These are phyloP conservation scores for Nineta flava DNA, from an alignment of 2,888 invertebrate genomes.

Conservation along the genomic window DNA sequence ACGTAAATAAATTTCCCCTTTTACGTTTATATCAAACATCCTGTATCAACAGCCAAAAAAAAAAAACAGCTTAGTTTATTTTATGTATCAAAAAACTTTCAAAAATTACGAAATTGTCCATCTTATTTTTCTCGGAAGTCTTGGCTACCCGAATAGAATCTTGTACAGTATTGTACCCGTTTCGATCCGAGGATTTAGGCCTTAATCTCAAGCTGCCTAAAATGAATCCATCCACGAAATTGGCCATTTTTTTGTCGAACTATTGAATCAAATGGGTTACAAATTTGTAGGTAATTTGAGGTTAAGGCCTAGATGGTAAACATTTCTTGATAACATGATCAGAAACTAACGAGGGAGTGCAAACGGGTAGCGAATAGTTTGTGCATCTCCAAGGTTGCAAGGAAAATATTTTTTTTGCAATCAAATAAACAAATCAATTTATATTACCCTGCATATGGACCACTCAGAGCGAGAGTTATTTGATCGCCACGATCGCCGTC, in stretches of 20 bases:
- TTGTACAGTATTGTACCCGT: too few relatives aligned
- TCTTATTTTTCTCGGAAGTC: background rate
- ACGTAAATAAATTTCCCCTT: slow-evolving; percentile 42
- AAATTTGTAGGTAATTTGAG: too few relatives aligned
- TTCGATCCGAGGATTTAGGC: too few relatives aligned
- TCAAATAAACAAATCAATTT: slow-evolving; percentile 3
- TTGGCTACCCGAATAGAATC: too few relatives aligned
- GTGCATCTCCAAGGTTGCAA: background rate
- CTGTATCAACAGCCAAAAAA: slow-evolving; percentile 24
- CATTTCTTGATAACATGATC: too few relatives aligned
- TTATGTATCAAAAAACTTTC: background rate
- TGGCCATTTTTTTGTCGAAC: too few relatives aligned
- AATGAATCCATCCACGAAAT: too few relatives aligned
- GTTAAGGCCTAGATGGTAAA: too few relatives aligned
- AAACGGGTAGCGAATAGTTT: too few relatives aligned
- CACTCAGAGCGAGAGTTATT: slow-evolving; percentile 53
- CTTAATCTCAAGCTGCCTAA: too few relatives aligned
- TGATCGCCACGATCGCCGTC: slow-evolving; percentile 71
- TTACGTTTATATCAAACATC: slow-evolving; percentile 44
- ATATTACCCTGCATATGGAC: slow-evolving; percentile 46
- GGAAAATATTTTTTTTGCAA: background rate
- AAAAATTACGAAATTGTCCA: background rate
- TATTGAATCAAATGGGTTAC: too few relatives aligned
- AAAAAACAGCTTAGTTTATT: slow-evolving; percentile 3
- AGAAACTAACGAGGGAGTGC: too few relatives aligned